Percentiles rank a stretch among this genome's conserved stretches.
Conservation (phyloP, 1,140 invertebrate species). For the Spodoptera frugiperda region DNA sequence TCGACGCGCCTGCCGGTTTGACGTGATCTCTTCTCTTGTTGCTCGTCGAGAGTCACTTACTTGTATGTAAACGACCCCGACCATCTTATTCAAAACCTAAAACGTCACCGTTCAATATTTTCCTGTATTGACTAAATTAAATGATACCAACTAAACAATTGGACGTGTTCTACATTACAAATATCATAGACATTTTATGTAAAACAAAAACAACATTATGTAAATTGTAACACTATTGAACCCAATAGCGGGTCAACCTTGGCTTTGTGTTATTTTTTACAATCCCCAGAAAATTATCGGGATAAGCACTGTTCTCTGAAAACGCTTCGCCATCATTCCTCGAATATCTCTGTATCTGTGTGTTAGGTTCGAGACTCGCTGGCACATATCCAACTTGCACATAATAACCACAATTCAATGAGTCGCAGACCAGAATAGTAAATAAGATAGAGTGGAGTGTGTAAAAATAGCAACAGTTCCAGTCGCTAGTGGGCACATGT, state of each 20-base stretch:
- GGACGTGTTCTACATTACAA: neutral
- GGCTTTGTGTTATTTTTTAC: slow-evolving; percentile 61
- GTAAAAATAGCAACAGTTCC: slow-evolving; percentile 84
- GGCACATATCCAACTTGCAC: slow-evolving; percentile 84
- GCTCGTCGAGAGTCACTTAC: slow-evolving; percentile 71
- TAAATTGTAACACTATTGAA: slow-evolving; percentile 6
- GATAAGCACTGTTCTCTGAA: slow-evolving; percentile 69
- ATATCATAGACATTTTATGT: slow-evolving; percentile 1
- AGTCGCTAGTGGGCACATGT: slow-evolving; percentile 76
- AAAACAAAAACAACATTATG: slow-evolving; percentile 7
- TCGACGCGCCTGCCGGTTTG: slow-evolving; percentile 80
- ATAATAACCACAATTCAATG: slow-evolving; percentile 86
- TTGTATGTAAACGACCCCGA: slow-evolving; percentile 81
- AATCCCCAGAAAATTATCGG: slow-evolving; percentile 54
- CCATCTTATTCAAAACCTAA: slow-evolving; percentile 67
- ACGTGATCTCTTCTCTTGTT: slow-evolving; percentile 80
- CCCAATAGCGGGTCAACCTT: slow-evolving; percentile 58
- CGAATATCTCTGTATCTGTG: slow-evolving; percentile 82
- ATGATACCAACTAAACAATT: neutral
- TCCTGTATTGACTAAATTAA: slow-evolving; percentile 8
- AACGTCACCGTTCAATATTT: slow-evolving; percentile 45
- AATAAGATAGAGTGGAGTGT: slow-evolving; percentile 84
- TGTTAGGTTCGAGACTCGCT: slow-evolving; percentile 73
- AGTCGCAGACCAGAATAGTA: slow-evolving; percentile 85
- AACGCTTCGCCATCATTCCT: slow-evolving; percentile 76